Base-by-base conservation (phyloP, 1,140 invertebrate genomes). In the Drosophila ironensis region DNA sequence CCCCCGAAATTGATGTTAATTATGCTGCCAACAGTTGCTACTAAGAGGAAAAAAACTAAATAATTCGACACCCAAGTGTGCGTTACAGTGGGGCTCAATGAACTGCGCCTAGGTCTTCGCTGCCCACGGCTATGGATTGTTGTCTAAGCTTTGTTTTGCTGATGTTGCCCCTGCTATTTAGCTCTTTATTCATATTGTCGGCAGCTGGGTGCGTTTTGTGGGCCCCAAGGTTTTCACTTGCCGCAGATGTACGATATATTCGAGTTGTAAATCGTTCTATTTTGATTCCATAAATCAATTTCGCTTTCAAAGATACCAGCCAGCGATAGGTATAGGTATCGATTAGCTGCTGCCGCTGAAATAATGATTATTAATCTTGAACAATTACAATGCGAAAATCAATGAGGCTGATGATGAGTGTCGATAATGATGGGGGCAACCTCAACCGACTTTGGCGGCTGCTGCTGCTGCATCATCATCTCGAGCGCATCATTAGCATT, bases 11-110 rank as follows among this genome's bases (percentile, higher is more conserved):
- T 81, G 53, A 61, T 71, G 77, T 69, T 81, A 82, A 81, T 77
- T 82, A 84, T 82, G 72, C 61, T 71, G 76, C 76, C 70, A 66
- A 66, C 52, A 70, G 72, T 59, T 75, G 76, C 76, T 60, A 56
- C 66, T 47, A 61, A 45, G 11, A 30, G 44, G 68, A 30, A 30
- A 30, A 33, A 6, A 33, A 33, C 1, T 12, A 33, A 30, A 30
- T 4, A 30, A 51, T 59, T 48, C 25, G 52, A 66, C 71, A 51
- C 44, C 44, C 48, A 19, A 44, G 38, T 51, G 20, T 25, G 48
- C 28, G 35, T 67, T 68, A 69, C 64, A 59, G 44, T 59, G 7
- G 38, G 50, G 77, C 77, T 82, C 77, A 82, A 69, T 82, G 77
- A 82, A 82, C 78, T 81, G 51, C 37, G 72, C 68, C 78, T 82